A percentile compares a stretch with the other conserved stretches of the same genome.
Evolutionary conservation across 2,797 vertebrate species (phyloP).

Genomic region (Tolypeutes matacus): DNA sequence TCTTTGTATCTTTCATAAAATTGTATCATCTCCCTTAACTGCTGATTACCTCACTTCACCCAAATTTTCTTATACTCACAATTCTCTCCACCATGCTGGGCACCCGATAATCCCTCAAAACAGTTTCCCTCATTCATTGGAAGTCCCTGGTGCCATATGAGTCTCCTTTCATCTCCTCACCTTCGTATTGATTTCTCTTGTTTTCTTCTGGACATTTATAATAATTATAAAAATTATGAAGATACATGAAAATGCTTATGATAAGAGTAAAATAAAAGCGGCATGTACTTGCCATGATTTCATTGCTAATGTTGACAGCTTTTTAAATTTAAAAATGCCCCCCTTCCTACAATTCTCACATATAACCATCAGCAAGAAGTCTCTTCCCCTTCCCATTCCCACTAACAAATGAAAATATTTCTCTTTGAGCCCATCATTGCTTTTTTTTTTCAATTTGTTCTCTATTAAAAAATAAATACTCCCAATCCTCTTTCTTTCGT

Average conservation of each 20-base stretch:
- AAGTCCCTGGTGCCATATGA: neutral
- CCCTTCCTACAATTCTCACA: neutral
- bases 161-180: neutral
- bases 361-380: neutral
- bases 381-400: neutral
- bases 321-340: neutral
- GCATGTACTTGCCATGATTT: neutral
- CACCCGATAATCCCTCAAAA: neutral
- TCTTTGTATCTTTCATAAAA: neutral
- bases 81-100: neutral
- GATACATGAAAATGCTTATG: neutral
- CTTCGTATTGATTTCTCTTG: neutral
- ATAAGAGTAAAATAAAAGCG: neutral
- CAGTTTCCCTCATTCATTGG: neutral
- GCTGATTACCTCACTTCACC: neutral
- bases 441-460: neutral
- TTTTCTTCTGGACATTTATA: constrained; percentile 15
- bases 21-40: neutral
- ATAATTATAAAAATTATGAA: neutral
- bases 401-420: neutral
- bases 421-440: neutral
- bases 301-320: neutral
- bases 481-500: neutral
- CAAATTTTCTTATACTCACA: constrained; percentile 13
- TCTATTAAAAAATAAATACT: neutral